These are phyloP conservation scores for Myotis vivesi DNA, from an alignment of 2,797 vertebrate genomes.

Conservation along the genomic window DNA sequence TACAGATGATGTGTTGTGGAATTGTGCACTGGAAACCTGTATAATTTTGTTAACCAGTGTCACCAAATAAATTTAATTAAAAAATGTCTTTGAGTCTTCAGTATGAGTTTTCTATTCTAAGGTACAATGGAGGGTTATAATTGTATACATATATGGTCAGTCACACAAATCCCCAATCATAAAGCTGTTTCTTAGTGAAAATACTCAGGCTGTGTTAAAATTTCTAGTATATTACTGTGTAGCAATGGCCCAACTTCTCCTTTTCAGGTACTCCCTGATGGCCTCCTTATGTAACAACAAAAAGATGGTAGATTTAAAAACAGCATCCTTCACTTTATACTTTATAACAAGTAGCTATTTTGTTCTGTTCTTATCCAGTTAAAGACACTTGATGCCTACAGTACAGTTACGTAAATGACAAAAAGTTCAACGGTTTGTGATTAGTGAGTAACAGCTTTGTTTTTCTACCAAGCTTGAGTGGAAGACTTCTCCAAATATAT, in stretches of 20 bases:
- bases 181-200: constrained; percentile 23
- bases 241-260: neutral
- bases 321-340: neutral
- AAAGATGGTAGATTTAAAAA: neutral
- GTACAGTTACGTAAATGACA: neutral
- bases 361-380: neutral
- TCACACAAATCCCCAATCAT: neutral
- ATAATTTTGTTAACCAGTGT: neutral
- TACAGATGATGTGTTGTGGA: neutral
- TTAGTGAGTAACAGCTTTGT: neutral
- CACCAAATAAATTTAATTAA: neutral
- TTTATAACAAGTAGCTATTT: neutral
- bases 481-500: neutral
- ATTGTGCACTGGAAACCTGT: neutral
- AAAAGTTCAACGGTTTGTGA: neutral
- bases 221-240: neutral
- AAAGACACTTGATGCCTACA: neutral
- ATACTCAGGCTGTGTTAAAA: neutral
- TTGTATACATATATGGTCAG: neutral
- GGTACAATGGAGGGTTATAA: neutral
- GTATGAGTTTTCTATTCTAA: constrained; percentile 14
- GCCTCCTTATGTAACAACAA: neutral
- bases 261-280: neutral
- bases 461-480: constrained; percentile 13
- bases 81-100: neutral